Evolutionary conservation across 2,113 vertebrate species (phyloP).

Genomic region (Lepus americanus): DNA sequence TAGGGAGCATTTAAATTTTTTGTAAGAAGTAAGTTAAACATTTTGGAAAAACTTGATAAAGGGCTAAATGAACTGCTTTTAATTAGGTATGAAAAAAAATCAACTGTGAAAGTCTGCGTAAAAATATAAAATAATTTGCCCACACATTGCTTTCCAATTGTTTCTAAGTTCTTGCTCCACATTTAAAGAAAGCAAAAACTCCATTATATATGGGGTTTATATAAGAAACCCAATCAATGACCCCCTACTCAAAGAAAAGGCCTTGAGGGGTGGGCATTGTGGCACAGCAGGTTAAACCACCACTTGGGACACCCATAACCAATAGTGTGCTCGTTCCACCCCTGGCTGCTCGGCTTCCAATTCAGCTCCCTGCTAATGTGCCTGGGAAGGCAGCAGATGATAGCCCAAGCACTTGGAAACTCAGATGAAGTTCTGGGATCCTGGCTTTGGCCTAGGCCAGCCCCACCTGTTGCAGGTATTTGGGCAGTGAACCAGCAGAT

Average conservation of each 20-base stretch:
- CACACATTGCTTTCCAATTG: neutral
- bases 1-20: neutral
- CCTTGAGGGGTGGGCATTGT: no score
- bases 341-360: no score
- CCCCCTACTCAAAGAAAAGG: neutral
- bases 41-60: slow-evolving; percentile 6
- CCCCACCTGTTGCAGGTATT: no score
- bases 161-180: neutral
- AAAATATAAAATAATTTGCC: neutral
- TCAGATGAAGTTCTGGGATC: no score
- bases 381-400: no score
- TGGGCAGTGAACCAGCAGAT: no score
- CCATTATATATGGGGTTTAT: neutral
- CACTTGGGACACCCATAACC: no score
- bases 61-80: neutral
- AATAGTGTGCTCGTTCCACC: no score
- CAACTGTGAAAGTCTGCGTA: neutral
- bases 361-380: no score
- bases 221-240: neutral
- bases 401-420: no score
- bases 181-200: neutral
- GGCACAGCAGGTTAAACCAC: no score
- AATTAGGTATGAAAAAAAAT: neutral
- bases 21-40: slow-evolving; percentile 10
- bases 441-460: no score